phyloP scores from a whole-genome alignment of 2,113 vertebrate species.

The Loxodonta africana region DNA sequence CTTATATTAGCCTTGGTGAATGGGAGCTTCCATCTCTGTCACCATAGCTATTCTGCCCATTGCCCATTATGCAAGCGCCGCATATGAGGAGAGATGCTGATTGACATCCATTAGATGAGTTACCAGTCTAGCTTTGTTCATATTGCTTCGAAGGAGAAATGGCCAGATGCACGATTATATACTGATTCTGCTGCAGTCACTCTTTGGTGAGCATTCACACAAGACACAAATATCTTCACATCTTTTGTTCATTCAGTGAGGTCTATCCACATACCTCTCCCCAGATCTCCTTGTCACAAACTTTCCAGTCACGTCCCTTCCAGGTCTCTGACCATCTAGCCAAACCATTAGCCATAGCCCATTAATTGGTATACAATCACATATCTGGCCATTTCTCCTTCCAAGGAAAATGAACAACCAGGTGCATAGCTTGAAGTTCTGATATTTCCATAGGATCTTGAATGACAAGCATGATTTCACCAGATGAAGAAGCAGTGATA shows the following conservation, averaged over 20 bases:
- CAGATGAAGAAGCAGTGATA: neutral
- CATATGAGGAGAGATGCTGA: neutral
- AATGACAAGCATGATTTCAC: neutral
- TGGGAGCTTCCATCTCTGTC: neutral
- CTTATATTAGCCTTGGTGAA: neutral
- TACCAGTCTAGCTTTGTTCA: neutral
- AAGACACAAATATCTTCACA: neutral
- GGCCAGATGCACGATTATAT: neutral
- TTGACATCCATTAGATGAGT: neutral
- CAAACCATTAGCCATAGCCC: neutral
- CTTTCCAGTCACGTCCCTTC: neutral
- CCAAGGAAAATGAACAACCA: neutral
- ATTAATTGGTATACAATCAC: neutral
- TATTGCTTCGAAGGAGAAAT: neutral
- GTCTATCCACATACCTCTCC: neutral
- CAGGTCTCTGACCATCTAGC: neutral
- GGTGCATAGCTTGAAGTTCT: neutral
- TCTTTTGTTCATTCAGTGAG: neutral
- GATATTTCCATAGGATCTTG: no score
- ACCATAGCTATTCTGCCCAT: neutral
- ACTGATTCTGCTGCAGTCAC: neutral
- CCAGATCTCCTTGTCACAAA: neutral
- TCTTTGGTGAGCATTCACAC: neutral
- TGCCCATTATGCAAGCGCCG: neutral
- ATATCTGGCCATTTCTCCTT: neutral